Conservation (phyloP, 2,888 invertebrate genomes). For the Caenorhabditis zanzibari region DNA sequence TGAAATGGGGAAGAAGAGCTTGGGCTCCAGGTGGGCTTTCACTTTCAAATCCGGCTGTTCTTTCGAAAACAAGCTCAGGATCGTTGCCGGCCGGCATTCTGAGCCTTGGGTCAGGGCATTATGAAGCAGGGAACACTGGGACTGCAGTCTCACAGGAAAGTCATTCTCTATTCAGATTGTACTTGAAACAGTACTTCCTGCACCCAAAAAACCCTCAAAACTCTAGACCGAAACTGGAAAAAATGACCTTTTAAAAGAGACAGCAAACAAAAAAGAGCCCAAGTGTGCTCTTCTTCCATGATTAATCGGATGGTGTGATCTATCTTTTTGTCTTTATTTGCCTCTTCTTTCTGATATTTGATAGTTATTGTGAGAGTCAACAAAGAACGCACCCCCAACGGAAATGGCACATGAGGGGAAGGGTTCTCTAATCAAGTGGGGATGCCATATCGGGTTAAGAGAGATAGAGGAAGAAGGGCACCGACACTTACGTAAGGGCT, state of each 20-base stretch:
- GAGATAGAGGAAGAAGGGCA: background rate
- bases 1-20: background rate
- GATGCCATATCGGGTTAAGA: background rate
- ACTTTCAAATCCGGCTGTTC: too few species aligned
- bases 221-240: background rate
- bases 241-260: constrained; percentile 29
- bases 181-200: too few species aligned
- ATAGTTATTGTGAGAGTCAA: constrained; percentile 39
- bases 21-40: constrained; percentile 19
- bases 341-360: constrained; percentile 40
- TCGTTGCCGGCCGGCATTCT: too few species aligned
- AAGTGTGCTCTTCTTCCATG: constrained; percentile 15
- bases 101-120: too few species aligned
- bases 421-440: constrained; percentile 50
- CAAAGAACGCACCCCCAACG: constrained; percentile 19
- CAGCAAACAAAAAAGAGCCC: constrained; percentile 8
- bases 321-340: constrained; percentile 28
- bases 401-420: background rate
- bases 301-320: constrained; percentile 23
- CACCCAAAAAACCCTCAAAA: background rate
- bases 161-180: too few species aligned
- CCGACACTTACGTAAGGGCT: constrained; percentile 48
- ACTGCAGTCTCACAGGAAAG: too few species aligned
- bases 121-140: too few species aligned
- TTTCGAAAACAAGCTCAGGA: too few species aligned